These are phyloP conservation scores for Pristionchus mayeri DNA, from an alignment of 2,888 invertebrate genomes.

Conservation along the genomic window DNA sequence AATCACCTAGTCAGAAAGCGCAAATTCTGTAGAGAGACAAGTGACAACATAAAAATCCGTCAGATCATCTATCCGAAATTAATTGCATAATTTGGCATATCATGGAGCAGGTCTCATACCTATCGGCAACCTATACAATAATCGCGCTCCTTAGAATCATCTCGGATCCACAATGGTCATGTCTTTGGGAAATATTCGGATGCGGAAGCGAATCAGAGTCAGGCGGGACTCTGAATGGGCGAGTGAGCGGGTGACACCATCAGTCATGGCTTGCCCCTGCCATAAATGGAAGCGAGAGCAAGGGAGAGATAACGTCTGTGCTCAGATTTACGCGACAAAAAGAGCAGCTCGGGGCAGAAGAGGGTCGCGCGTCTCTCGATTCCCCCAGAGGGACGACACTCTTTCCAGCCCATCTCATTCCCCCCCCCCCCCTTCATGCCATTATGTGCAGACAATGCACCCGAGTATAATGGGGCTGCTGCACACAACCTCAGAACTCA, in stretches of 20 bases:
- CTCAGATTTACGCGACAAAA: not conserved
- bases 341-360: too few relatives aligned
- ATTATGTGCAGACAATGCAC: too few relatives aligned
- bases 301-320: constrained; percentile 26
- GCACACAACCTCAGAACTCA: too few relatives aligned
- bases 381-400: constrained; percentile 15
- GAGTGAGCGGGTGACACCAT: constrained; percentile 1
- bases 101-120: too few relatives aligned
- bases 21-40: not conserved
- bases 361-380: not conserved
- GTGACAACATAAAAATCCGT: too few relatives aligned
- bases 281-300: not conserved
- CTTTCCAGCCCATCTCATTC: not conserved
- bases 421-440: not conserved
- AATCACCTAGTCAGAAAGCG: not conserved
- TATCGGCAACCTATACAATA: too few relatives aligned
- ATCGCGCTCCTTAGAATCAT: too few relatives aligned
- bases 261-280: not conserved
- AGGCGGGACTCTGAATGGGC: not conserved
- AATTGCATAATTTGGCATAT: too few relatives aligned
- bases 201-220: not conserved
- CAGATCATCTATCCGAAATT: too few relatives aligned
- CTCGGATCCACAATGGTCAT: too few relatives aligned
- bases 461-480: too few relatives aligned
- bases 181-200: not conserved